Conservation (phyloP, 1,140 invertebrate species). For the Nasonia longicornis region DNA sequence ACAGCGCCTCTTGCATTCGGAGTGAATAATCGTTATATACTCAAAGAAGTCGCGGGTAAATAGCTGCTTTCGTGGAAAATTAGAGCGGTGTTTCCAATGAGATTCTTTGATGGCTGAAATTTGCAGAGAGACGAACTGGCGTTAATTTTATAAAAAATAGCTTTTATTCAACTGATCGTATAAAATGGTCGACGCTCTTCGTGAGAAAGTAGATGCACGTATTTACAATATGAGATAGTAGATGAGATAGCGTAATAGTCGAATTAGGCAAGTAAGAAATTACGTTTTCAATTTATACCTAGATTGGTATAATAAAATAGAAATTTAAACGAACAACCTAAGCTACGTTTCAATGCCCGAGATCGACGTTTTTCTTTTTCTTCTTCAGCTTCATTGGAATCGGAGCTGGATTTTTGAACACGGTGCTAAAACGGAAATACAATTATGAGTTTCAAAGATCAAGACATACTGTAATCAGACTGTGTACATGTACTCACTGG, state of each 20-base stretch:
- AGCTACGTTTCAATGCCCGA: slow-evolving; percentile 54
- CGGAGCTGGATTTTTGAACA: slow-evolving; percentile 84
- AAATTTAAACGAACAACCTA: neutral
- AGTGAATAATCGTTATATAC: neutral
- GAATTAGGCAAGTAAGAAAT: too few relatives aligned
- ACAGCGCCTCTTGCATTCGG: neutral
- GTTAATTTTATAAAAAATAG: neutral
- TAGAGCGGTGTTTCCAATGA: neutral
- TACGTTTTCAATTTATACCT: too few relatives aligned
- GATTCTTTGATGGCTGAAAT: neutral
- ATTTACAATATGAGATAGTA: neutral
- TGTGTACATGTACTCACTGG: slow-evolving; percentile 80
- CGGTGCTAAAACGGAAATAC: slow-evolving; percentile 77
- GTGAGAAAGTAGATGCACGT: neutral
- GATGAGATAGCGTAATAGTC: too few relatives aligned
- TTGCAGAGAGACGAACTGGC: neutral
- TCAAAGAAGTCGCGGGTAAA: neutral
- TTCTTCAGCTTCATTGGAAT: slow-evolving; percentile 80
- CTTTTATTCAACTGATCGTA: neutral
- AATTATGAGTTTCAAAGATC: slow-evolving; percentile 17
- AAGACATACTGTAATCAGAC: neutral
- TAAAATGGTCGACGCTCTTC: neutral
- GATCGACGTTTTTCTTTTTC: slow-evolving; percentile 72
- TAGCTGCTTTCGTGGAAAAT: neutral
- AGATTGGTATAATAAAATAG: neutral